phyloP scores from a whole-genome alignment of 2,888 invertebrate genomes.

The Acleris emargana region DNA sequence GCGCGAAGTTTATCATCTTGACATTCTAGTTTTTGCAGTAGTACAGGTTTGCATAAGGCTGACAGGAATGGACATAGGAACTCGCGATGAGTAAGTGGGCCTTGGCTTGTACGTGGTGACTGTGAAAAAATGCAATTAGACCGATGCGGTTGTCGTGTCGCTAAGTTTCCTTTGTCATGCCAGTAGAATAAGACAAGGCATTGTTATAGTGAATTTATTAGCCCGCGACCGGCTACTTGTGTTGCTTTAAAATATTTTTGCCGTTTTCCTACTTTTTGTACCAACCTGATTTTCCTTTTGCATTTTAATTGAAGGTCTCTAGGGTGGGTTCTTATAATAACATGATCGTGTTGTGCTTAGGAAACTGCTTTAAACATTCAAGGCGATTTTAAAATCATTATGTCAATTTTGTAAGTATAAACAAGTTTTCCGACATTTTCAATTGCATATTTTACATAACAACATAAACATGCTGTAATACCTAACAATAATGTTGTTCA shows the following conservation, averaged over 20 bases:
- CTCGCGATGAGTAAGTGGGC: conserved; percentile 78
- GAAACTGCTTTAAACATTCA: conserved; percentile 17
- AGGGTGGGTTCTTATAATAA: not conserved
- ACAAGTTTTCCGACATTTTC: not conserved
- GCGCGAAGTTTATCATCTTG: conserved; percentile 63
- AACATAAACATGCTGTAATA: conserved; percentile 4
- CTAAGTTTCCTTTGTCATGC: conserved; percentile 79
- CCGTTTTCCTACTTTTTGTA: conserved; percentile 52
- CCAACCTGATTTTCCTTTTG: conserved; percentile 23
- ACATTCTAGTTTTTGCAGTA: conserved; percentile 68
- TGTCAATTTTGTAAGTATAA: conserved; percentile 5
- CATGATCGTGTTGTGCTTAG: conserved; percentile 13
- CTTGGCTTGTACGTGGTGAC: conserved; percentile 76
- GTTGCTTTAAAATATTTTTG: conserved; percentile 39
- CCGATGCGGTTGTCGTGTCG: conserved; percentile 64
- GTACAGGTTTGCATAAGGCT: conserved; percentile 69
- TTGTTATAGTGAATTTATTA: conserved; percentile 77
- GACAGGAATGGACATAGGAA: conserved; percentile 76
- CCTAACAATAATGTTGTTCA: conserved; percentile 7
- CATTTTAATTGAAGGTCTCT: conserved; percentile 20
- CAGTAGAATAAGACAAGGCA: conserved; percentile 64
- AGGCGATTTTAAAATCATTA: conserved; percentile 15
- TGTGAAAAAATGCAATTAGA: conserved; percentile 76
- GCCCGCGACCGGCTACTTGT: conserved; percentile 53
- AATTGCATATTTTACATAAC: not conserved